Evolutionary conservation across 2,113 vertebrate genomes (phyloP).

Genomic region (Nicator chloris): DNA sequence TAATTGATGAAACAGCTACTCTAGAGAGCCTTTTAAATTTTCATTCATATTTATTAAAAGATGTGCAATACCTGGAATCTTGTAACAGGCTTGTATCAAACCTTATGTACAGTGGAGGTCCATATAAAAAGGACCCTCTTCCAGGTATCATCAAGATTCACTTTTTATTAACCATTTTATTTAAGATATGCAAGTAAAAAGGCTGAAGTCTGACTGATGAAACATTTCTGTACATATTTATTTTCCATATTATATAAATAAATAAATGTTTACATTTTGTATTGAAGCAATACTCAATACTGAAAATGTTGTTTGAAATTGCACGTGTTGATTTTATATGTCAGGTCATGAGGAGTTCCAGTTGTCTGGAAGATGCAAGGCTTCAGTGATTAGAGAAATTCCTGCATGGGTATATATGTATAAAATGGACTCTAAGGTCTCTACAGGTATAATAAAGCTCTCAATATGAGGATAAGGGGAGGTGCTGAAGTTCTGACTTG

Average conservation of each 20-base stretch:
- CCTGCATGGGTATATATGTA: background rate
- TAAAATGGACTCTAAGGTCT: background rate
- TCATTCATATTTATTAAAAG: background rate
- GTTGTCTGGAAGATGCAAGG: background rate
- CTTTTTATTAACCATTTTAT: background rate
- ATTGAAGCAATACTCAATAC: background rate
- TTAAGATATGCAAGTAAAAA: background rate
- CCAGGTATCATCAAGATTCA: background rate
- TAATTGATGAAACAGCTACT: background rate
- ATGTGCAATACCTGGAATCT: background rate
- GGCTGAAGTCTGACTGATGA: background rate
- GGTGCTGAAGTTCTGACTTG: background rate
- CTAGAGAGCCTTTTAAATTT: background rate
- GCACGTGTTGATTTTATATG: background rate
- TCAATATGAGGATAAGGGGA: background rate
- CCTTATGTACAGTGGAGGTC: background rate
- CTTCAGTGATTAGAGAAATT: conserved; percentile 5
- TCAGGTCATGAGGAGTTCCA: background rate
- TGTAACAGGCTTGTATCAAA: background rate
- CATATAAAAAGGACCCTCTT: background rate
- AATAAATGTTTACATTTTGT: too few relatives aligned
- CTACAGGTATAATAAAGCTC: background rate
- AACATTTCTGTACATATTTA: background rate
- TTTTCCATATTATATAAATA: background rate
- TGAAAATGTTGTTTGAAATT: background rate